Conservation (phyloP, 2,888 invertebrate genomes). For the Mythimna albipuncta region DNA sequence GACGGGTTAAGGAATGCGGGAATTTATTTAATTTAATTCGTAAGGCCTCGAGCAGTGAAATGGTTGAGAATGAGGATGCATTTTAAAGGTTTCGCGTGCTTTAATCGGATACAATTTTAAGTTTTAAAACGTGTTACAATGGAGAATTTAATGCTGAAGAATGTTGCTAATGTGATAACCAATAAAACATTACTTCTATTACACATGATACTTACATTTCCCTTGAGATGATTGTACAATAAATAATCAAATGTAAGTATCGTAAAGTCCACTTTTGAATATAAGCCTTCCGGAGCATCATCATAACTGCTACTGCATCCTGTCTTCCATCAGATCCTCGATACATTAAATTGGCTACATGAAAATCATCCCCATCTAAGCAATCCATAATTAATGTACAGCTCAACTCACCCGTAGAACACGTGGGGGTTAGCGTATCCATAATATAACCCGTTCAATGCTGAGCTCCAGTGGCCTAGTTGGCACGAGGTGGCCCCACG, state of each 20-base stretch:
- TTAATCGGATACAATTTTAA: constrained; percentile 5
- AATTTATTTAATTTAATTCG: constrained; percentile 53
- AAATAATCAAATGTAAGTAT: too few species aligned
- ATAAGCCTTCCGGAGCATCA: background rate
- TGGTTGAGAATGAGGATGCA: constrained; percentile 42
- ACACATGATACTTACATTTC: too few species aligned
- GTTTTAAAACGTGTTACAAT: background rate
- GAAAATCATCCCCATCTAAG: constrained; percentile 2
- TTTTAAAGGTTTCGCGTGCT: constrained; percentile 36
- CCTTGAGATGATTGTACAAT: too few species aligned
- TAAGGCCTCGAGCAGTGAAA: constrained; percentile 44
- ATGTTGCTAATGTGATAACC: background rate
- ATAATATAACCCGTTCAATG: constrained; percentile 65
- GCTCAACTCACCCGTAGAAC: constrained; percentile 35
- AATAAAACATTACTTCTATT: background rate
- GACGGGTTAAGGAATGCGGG: constrained; percentile 54
- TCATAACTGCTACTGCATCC: too few species aligned
- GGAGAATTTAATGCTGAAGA: too few species aligned
- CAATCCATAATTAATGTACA: constrained; percentile 34
- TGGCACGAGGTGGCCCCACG: constrained; percentile 73
- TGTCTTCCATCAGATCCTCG: background rate
- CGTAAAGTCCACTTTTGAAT: background rate
- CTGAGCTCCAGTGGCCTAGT: constrained; percentile 80
- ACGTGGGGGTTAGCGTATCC: constrained; percentile 49
- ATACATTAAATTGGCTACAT: background rate